Evolutionary conservation across 2,888 invertebrate genomes (phyloP).

Genomic region (Eristalis arbustorum): DNA sequence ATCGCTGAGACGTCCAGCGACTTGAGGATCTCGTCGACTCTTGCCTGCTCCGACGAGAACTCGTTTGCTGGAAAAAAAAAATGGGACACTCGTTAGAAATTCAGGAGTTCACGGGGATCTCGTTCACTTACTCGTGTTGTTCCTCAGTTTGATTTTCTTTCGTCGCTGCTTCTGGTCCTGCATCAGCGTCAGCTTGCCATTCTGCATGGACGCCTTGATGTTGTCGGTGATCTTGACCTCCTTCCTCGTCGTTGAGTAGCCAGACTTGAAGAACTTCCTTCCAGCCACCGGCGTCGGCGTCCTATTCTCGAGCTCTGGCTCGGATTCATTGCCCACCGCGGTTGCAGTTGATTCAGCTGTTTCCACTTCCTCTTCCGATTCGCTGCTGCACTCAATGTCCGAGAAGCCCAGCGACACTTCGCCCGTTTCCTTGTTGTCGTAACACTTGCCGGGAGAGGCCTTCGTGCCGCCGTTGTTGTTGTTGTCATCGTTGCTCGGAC

Average conservation of each 20-base stretch:
- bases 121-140: conserved; percentile 53
- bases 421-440: conserved; percentile 36
- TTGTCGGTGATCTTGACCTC: conserved; percentile 77
- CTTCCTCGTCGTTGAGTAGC: conserved; percentile 74
- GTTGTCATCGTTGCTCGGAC: neutral
- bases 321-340: conserved; percentile 18
- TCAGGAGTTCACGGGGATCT: neutral
- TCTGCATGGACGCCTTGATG: conserved; percentile 76
- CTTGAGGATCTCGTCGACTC: conserved; percentile 77
- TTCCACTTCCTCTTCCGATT: conserved; percentile 60
- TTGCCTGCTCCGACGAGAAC: conserved; percentile 78
- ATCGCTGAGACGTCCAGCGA: conserved; percentile 75
- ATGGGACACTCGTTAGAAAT: neutral
- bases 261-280: conserved; percentile 78
- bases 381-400: conserved; percentile 43
- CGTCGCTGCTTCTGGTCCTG: conserved; percentile 71
- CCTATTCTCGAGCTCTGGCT: conserved; percentile 41
- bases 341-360: neutral
- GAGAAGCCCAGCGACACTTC: conserved; percentile 58
- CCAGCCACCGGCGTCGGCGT: conserved; percentile 60
- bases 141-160: conserved; percentile 69
- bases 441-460: conserved; percentile 73
- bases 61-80: conserved; percentile 71
- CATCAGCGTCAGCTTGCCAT: conserved; percentile 76
- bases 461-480: conserved; percentile 13